A percentile compares a stretch with the other conserved stretches of the same genome.
Evolutionary conservation across 2,113 vertebrate species (phyloP).

Genomic region (Origma solitaria): DNA sequence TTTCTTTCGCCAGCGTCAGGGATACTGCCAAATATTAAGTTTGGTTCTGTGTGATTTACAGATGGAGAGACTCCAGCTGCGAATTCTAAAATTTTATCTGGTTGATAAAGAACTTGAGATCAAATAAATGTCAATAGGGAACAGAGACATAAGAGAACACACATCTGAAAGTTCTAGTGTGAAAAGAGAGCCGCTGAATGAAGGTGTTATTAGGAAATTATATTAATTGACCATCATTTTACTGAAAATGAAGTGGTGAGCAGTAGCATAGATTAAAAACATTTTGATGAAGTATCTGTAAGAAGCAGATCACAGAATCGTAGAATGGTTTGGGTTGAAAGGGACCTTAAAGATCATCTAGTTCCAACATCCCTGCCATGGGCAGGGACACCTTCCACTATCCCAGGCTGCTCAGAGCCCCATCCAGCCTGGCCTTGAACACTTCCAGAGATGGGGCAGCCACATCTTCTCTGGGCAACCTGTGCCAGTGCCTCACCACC

Average conservation of each 20-base stretch:
- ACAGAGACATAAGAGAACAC: not conserved
- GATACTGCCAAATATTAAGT: not conserved
- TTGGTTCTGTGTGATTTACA: not conserved
- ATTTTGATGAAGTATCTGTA: not conserved
- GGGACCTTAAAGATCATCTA: not conserved
- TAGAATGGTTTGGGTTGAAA: not conserved
- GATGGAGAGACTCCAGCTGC: not conserved
- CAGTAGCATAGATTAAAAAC: not conserved
- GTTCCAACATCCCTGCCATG: not conserved
- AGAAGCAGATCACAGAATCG: not conserved
- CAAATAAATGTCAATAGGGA: not conserved
- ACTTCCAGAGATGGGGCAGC: not conserved
- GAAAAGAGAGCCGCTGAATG: not conserved
- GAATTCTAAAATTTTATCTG: not conserved
- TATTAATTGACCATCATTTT: not conserved
- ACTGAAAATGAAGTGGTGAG: not conserved
- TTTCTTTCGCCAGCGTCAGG: not conserved
- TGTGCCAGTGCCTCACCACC: rapidly evolving
- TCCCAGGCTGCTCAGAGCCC: not conserved
- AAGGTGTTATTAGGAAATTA: not conserved
- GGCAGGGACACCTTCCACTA: not conserved
- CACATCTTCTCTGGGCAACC: not conserved
- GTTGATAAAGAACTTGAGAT: not conserved
- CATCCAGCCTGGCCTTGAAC: not conserved
- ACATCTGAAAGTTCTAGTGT: not conserved